These are phyloP conservation scores for Balaenoptera acutorostrata DNA, from an alignment of 2,113 vertebrate genomes.

Conservation along the genomic window DNA sequence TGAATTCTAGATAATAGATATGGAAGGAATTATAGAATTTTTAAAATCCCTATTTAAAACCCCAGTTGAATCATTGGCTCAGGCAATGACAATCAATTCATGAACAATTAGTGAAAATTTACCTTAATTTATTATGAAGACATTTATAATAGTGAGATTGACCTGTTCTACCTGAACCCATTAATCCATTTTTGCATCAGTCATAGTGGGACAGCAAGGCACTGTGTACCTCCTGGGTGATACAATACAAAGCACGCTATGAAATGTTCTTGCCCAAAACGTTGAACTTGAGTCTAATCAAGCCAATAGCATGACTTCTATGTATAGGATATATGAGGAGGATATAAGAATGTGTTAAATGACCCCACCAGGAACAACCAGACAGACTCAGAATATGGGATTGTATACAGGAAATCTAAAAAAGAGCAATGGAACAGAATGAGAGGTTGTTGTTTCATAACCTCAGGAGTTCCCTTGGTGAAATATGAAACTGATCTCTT, in stretches of 20 bases:
- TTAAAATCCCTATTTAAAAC: neutral
- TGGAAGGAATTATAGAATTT: neutral
- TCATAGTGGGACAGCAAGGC: neutral
- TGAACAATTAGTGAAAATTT: neutral
- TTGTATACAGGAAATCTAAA: neutral
- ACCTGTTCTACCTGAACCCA: neutral
- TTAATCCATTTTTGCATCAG: neutral
- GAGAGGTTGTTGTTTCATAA: neutral
- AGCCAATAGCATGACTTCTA: neutral
- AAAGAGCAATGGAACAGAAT: neutral
- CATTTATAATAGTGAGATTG: neutral
- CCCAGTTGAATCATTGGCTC: neutral
- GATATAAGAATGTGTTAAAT: neutral
- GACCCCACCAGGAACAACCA: neutral
- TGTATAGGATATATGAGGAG: neutral
- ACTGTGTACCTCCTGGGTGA: fast-evolving
- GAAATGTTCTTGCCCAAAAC: neutral
- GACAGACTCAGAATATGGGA: neutral
- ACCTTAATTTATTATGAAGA: neutral
- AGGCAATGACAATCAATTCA: neutral
- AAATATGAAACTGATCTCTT: neutral
- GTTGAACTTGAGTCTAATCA: neutral
- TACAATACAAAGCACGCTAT: fast-evolving
- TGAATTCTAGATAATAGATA: neutral
- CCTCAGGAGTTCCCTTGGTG: neutral